phyloP scores from a whole-genome alignment of 1,140 invertebrate genomes.

The Heliconius hewitsoni region DNA sequence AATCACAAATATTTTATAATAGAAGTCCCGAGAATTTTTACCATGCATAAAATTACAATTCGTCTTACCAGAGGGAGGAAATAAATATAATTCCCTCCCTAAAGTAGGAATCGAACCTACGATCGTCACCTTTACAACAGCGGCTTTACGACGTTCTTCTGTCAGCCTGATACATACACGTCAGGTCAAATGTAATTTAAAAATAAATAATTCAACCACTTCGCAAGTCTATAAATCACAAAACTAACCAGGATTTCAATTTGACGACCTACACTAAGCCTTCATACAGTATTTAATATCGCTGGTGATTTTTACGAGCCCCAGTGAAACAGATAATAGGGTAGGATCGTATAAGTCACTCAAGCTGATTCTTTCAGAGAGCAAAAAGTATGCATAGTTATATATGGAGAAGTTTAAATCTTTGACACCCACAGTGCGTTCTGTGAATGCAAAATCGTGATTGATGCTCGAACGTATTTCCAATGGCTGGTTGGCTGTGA shows the following conservation, averaged over 20 bases:
- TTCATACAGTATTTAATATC: slow-evolving; percentile 13
- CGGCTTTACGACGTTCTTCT: no score
- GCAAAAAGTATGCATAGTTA: slow-evolving; percentile 51
- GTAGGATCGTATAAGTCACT: slow-evolving; percentile 44
- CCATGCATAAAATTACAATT: no score
- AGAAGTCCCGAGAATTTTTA: no score
- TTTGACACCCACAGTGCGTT: slow-evolving; percentile 15
- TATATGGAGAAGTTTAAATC: slow-evolving; percentile 13
- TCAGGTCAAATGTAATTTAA: no score
- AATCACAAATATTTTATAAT: no score
- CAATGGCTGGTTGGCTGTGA: slow-evolving; percentile 11
- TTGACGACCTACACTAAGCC: background rate
- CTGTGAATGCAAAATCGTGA: slow-evolving; percentile 4
- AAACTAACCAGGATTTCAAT: slow-evolving; percentile 21
- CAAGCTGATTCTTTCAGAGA: slow-evolving; percentile 37
- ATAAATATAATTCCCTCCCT: no score
- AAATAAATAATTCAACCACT: background rate
- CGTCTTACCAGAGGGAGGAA: no score
- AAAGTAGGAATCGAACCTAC: no score
- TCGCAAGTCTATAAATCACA: slow-evolving; percentile 15
- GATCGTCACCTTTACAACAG: no score
- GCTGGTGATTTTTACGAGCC: slow-evolving; percentile 17
- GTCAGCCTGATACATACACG: no score
- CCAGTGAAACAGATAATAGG: slow-evolving; percentile 39
- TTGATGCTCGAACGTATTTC: slow-evolving; percentile 12